A percentile compares a stretch with the other conserved stretches of the same genome.
Evolutionary conservation across 2,113 vertebrate genomes (phyloP).

Genomic region (Anoura caudifer): DNA sequence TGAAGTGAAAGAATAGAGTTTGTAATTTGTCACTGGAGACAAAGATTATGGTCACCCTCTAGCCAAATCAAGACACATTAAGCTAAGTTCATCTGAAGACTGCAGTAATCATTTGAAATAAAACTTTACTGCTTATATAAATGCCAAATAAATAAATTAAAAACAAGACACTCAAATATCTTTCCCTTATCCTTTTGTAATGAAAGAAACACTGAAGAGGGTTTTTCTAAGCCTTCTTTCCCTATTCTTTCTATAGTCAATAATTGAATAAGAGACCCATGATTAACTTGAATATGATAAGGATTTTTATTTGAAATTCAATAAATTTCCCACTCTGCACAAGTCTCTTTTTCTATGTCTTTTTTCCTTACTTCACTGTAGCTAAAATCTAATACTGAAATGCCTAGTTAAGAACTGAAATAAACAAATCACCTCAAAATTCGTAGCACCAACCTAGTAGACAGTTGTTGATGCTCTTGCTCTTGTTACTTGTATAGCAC

Average conservation of each 20-base stretch:
- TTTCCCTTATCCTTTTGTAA: not conserved
- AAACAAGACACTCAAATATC: not conserved
- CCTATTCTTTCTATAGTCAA: not conserved
- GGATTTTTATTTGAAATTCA: not conserved
- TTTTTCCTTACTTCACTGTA: not conserved
- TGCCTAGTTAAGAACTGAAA: not conserved
- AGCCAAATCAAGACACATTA: not conserved
- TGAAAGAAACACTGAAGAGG: not conserved
- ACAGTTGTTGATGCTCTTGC: not conserved
- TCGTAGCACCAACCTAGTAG: not conserved
- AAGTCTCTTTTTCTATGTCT: not conserved
- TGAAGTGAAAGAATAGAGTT: not conserved
- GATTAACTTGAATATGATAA: not conserved
- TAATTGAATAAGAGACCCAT: not conserved
- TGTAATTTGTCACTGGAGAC: not conserved
- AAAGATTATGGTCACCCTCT: not conserved
- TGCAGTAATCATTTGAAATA: constrained; percentile 7
- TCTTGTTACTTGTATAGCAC: not conserved
- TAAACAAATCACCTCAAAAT: not conserved
- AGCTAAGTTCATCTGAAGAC: not conserved
- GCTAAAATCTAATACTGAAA: constrained; percentile 5
- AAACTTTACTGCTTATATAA: not conserved
- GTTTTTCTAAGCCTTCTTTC: not conserved
- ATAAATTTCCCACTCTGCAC: not conserved
- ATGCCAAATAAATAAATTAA: not conserved